Evolutionary conservation across 2,888 invertebrate genomes (phyloP), one percentile per base, ranked within the genome.

Genomic region (Achlya flavicornis): DNA sequence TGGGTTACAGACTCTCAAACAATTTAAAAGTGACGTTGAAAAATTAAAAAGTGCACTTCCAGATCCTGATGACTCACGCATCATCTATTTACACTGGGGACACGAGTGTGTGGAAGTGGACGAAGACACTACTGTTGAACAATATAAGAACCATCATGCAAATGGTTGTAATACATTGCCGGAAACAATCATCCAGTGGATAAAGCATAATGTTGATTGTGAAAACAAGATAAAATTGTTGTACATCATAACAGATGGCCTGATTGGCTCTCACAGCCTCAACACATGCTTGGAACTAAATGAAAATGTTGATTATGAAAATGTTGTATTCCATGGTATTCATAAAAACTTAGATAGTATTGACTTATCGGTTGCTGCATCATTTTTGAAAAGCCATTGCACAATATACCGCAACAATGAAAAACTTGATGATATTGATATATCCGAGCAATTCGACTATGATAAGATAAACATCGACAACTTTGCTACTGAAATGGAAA

Each of bases 361-460:
- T 16, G 71, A 81, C 62, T 67, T 80, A 38, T 81, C 81, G 12
- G 80, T 81, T 10, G 53, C 53, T 53, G 19, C 19, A 19, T 53
- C 53, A 64, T 78, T 81, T 61, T 72, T 83, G 5, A 77, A 79
- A 61, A 68, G 70, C 14, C 74, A 61, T 12, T 84, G 82, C 64
- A 64, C 61, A 3, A 66, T 80, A 64, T 79, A 81, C 64, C 66
- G 79, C 26, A 83, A 83, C 62, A 61, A 73, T 26, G 65, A 77
- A 32, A 66, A 79, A 59, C 61, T 57, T 41, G 79, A 79, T 57
- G 67, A 66, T 33, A 70, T 66, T n/a, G 70, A 85, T 75, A 76
- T 85, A 67, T 76, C 80, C 7, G 64, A 74, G 11, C 77, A 76
- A n/a, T 84, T 71, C 65, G 75, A 82, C 63, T 85, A 85, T 61